Evolutionary conservation across 2,888 invertebrate species (phyloP), one percentile per base, ranked within the genome.

Genomic region (Pterostichus madidus): DNA sequence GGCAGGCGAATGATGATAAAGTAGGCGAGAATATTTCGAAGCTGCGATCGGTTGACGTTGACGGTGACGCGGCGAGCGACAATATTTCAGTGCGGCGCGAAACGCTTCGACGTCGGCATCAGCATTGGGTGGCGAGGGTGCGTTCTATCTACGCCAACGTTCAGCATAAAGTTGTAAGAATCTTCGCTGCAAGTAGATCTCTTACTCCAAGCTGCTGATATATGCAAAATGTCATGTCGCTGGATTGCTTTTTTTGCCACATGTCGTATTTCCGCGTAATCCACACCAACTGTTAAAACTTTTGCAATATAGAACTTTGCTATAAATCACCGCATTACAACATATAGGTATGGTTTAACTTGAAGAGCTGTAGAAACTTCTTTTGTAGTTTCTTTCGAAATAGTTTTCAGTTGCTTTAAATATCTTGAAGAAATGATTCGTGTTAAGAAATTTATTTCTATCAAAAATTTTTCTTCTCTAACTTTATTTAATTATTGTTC

Each of bases 221-320:
- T 71, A 71, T 71, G 71, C 71, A 71, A 71, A 71, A 71, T 46
- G 71, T 71, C 71, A 71, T 71, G 71, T 71, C 71, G 17, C 71
- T 31, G 71, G 71, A 71, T 71, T 71, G 71, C 71, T 71, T 71
- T 71, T 59, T 71, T 71, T 71, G 71, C 71, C 75, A 75, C 53
- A 75, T 75, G 75, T 75, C 75, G 75, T 75, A 49, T 75, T 75
- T 75, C 52, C 75, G 75, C 75, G 75, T 75, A 75, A 78, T 61
- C 78, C 78, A 78, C 78, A 78, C 78, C 78, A 44, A 78, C 78
- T 78, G 78, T 78, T 78, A 61, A 78, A 78, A 78, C 78, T 78
- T 78, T 78, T 78, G 78, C 78, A 78, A 78, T 78, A 78, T 78
- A 78, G 59, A 78, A 78, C 46, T 78, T 46, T 46, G 61, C 39